Evolutionary conservation across 2,888 invertebrate species (phyloP), one percentile per base, ranked within the genome.

Genomic region (Molanna angustata): DNA sequence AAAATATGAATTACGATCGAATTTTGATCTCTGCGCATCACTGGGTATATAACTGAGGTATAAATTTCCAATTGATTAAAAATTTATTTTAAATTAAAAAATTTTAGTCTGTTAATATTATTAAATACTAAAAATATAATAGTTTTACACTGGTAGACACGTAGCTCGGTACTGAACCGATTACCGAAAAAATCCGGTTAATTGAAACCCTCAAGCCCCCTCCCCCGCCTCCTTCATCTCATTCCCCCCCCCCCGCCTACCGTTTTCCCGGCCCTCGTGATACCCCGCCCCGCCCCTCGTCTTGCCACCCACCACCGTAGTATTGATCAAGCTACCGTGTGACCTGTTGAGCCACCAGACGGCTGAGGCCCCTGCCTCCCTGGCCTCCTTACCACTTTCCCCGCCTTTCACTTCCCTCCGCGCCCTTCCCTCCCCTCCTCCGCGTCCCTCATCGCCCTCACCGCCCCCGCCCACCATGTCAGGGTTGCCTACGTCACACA

Each of bases 261-360:
- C 4, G 6, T 14, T 4, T n/a, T 11, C 37, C 13, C 4, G 4
- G 9, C 72, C 69, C 72, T 70, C 73, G 70, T 69, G 70, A 74
- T 68, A 27, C 27, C 21, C 21, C 41, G 2, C 41, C n/a, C 73
- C 69, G 68, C 69, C 69, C 65, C 68, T 67, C 67, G 69, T 67
- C 69, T 68, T 71, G 66, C 68, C 66, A 67, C 69, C 69, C 70
- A 67, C 60, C 63, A 58, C 60, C 61, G 37, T 22, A 32, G 56
- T 57, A 57, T 57, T 57, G 56, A 57, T 57, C 56, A 57, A 66
- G 72, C 64, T 46, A 52, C 46, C 41, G 41, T 52, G 52, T 52
- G 69, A 75, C 76, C 76, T 76, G 76, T 76, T 76, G 75, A 75
- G 75, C 74, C 73, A 20, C 72, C 43, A 71, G 69, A 64, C 72